Conservation (phyloP, 2,113 vertebrate genomes). For the Halcyon senegalensis region DNA sequence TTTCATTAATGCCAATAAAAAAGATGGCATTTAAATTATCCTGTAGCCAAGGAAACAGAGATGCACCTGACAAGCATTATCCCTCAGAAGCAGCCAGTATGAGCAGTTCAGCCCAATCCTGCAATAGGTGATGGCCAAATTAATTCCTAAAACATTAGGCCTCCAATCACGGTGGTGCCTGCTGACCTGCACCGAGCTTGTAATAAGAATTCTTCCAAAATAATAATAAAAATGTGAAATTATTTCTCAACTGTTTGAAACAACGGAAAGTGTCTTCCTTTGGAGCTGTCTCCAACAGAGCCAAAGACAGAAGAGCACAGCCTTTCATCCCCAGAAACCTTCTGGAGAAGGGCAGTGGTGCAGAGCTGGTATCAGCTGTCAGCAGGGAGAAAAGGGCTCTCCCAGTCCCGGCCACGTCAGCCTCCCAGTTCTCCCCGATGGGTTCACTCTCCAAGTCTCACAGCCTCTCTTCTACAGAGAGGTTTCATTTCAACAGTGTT, state of each 20-base stretch:
- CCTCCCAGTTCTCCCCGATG: accelerated
- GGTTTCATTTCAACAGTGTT: not conserved
- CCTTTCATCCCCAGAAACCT: not conserved
- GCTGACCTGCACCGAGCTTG: not conserved
- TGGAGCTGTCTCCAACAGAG: not conserved
- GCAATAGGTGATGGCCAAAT: not conserved
- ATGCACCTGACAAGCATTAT: not conserved
- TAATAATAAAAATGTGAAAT: not conserved
- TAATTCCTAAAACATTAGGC: not conserved
- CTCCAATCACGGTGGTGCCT: not conserved
- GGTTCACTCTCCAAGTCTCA: not conserved
- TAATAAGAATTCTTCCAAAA: not conserved
- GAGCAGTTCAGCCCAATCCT: not conserved
- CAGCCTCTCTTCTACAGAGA: not conserved
- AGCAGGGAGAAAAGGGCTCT: not conserved
- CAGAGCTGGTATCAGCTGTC: too few species aligned
- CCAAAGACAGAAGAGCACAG: too few species aligned
- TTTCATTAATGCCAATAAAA: conserved; percentile 27
- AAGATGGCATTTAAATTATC: not conserved
- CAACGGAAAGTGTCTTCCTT: not conserved
- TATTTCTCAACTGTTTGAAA: not conserved
- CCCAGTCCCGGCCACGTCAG: accelerated
- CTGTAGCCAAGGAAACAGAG: conserved; percentile 36
- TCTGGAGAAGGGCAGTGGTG: too few species aligned
- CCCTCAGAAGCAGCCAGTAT: not conserved